Percentiles rank a stretch among this genome's conserved stretches.
Conservation (phyloP, 1,140 invertebrate genomes). For the Cyclargus thomasi region DNA sequence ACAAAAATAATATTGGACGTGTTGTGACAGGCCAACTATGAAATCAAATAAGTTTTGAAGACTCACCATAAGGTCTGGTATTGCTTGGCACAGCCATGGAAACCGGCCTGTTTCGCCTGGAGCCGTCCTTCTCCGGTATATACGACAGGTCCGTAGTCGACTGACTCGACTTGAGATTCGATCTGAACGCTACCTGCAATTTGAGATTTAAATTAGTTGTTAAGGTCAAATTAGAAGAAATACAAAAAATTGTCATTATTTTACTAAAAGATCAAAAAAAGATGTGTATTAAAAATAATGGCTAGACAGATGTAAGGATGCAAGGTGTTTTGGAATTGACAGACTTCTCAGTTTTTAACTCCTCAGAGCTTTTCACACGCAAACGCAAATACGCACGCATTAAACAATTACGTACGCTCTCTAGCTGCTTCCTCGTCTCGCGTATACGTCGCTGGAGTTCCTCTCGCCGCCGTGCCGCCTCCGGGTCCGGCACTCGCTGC, state of each 20-base stretch:
- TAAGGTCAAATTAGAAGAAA: too few species aligned
- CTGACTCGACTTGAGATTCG: constrained; percentile 85
- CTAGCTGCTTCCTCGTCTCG: constrained; percentile 90
- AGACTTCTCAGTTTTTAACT: too few species aligned
- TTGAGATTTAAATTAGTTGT: too few species aligned
- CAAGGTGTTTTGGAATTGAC: too few species aligned
- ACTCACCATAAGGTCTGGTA: constrained; percentile 55
- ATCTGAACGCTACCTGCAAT: constrained; percentile 55
- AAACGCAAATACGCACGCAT: too few species aligned
- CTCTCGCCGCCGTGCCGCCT: constrained; percentile 84
- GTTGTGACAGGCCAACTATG: background rate
- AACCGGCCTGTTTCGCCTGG: constrained; percentile 45
- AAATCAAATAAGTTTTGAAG: background rate
- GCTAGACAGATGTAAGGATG: too few species aligned
- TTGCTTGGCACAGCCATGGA: constrained; percentile 65
- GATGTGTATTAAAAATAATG: too few species aligned
- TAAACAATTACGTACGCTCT: constrained; percentile 91
- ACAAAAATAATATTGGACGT: background rate
- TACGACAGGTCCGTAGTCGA: constrained; percentile 71
- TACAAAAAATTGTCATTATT: too few species aligned
- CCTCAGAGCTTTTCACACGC: too few species aligned
- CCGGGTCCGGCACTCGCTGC: constrained; percentile 73
- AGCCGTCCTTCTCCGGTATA: constrained; percentile 62
- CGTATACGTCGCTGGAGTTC: constrained; percentile 89
- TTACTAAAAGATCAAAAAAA: too few species aligned